Evolutionary conservation across 2,797 vertebrate genomes (phyloP).

Genomic region (Petrocephalus sullivani): DNA sequence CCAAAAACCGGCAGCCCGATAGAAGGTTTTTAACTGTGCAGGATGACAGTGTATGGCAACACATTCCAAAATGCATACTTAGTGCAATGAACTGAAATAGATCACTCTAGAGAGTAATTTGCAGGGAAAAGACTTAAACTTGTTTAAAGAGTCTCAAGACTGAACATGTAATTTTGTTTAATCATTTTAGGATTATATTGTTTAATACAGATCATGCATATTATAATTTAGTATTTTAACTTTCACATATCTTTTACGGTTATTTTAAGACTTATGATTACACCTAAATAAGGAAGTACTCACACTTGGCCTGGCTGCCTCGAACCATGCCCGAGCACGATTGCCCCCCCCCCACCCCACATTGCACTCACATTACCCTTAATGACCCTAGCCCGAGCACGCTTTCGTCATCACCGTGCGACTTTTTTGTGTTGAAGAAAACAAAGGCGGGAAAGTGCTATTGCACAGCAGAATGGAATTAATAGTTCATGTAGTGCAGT

Average conservation of each 20-base stretch:
- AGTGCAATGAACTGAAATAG: neutral
- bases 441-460: too few species aligned
- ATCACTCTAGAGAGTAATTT: neutral
- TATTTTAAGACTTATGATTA: neutral
- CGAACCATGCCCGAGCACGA: too few species aligned
- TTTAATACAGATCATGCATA: neutral
- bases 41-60: neutral
- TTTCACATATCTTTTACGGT: neutral
- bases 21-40: neutral
- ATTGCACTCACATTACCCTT: too few species aligned
- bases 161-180: neutral
- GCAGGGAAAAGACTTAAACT: neutral
- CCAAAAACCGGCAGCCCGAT: neutral
- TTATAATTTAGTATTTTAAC: neutral
- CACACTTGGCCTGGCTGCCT: too few species aligned
- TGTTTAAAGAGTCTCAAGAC: neutral
- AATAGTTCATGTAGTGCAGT: too few species aligned
- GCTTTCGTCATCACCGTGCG: too few species aligned
- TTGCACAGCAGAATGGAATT: too few species aligned
- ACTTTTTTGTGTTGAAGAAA: too few species aligned
- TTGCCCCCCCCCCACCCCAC: too few species aligned
- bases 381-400: too few species aligned
- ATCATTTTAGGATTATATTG: neutral
- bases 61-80: neutral
- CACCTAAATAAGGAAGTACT: neutral